phyloP scores from a whole-genome alignment of 2,888 invertebrate species.

The Bruchidius siliquastri region DNA sequence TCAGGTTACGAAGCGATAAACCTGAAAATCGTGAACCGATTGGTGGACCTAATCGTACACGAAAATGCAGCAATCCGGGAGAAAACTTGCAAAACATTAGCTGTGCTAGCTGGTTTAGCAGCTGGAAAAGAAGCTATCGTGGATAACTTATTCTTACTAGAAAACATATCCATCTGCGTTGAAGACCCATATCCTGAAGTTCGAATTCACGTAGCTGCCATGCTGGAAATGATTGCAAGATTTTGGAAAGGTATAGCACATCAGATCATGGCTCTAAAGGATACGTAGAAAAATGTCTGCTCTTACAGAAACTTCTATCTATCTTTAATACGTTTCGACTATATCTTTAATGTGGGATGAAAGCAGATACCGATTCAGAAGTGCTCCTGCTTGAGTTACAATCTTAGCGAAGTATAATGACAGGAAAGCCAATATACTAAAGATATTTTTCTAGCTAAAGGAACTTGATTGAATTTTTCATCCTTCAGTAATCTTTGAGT shows the following conservation, averaged over 20 bases:
- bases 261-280: too few relatives aligned
- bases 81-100: conserved; percentile 41
- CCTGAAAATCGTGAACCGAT: conserved; percentile 42
- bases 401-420: too few relatives aligned
- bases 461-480: too few relatives aligned
- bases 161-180: conserved; percentile 37
- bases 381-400: too few relatives aligned
- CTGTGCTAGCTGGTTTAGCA: conserved; percentile 40
- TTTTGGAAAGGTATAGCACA: conserved; percentile 39
- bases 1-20: conserved; percentile 42
- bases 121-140: conserved; percentile 45
- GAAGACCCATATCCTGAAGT: conserved; percentile 40
- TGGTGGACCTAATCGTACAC: conserved; percentile 39
- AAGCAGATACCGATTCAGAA: too few relatives aligned
- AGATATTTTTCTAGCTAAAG: too few relatives aligned
- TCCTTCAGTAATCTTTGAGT: too few relatives aligned
- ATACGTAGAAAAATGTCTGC: too few relatives aligned
- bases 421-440: too few relatives aligned
- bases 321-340: too few relatives aligned
- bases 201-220: conserved; percentile 41
- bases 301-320: too few relatives aligned
- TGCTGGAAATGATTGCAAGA: conserved; percentile 43
- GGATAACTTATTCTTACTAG: conserved; percentile 36
- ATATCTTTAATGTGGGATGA: too few relatives aligned
- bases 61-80: conserved; percentile 38